Percentiles rank a stretch among this genome's conserved stretches.
These are phyloP conservation scores for Campaea margaritaria DNA, from an alignment of 2,888 invertebrate genomes.

Conservation along the genomic window DNA sequence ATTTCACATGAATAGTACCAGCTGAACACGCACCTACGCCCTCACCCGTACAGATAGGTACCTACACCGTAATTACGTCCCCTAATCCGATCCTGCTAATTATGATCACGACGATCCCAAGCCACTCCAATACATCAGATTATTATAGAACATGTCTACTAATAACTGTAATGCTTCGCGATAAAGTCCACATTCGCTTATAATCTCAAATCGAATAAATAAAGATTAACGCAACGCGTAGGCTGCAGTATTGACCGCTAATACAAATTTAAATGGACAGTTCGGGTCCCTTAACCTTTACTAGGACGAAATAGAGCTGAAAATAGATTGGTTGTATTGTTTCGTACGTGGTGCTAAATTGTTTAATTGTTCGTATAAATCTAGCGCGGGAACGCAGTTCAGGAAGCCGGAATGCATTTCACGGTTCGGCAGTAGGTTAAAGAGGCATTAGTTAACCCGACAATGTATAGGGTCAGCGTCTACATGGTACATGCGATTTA, in stretches of 20 bases:
- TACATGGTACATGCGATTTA: too few species aligned
- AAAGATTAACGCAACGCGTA: background rate
- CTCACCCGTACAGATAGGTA: too few species aligned
- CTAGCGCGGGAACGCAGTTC: conserved; percentile 4
- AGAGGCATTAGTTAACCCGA: conserved; percentile 10
- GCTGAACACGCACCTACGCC: too few species aligned
- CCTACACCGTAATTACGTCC: conserved; percentile 7
- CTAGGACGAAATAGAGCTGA: background rate
- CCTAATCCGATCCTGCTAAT: conserved; percentile 6
- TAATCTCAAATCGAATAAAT: too few species aligned
- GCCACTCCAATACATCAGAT: conserved; percentile 8
- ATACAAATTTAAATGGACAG: background rate
- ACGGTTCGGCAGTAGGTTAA: conserved; percentile 12
- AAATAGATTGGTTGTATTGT: background rate
- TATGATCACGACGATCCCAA: conserved; percentile 2
- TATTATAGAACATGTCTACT: background rate
- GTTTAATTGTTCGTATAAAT: conserved; percentile 8
- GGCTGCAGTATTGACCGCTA: background rate
- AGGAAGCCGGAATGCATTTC: conserved; percentile 10
- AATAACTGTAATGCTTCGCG: too few species aligned
- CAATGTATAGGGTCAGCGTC: background rate
- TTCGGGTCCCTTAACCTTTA: background rate
- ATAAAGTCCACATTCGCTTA: too few species aligned
- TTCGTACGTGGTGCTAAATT: conserved; percentile 1
- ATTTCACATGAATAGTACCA: too few species aligned